Conservation (phyloP, 2,113 vertebrate genomes). For the Turnix velox region DNA sequence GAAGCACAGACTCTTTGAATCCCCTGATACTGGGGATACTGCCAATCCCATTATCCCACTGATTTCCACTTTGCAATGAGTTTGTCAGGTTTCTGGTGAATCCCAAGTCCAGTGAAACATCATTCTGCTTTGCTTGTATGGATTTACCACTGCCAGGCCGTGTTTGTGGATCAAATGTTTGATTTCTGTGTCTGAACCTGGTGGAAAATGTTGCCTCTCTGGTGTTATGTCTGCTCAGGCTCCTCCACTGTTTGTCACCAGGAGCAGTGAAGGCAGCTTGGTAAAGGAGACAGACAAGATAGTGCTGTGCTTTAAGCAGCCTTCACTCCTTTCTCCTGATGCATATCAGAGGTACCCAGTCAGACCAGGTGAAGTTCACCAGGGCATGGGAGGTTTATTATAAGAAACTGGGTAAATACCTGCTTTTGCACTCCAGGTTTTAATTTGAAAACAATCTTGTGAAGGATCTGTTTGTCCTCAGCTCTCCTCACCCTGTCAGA, state of each 20-base stretch:
- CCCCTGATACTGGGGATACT: fast-evolving
- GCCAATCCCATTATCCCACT: too few species aligned
- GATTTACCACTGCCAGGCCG: not conserved
- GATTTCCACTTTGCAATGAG: not conserved
- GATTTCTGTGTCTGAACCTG: not conserved
- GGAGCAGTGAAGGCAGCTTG: not conserved
- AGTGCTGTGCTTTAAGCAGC: not conserved
- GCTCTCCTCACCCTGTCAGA: not conserved
- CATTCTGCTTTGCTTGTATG: not conserved
- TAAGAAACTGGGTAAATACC: conserved; percentile 66
- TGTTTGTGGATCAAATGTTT: not conserved
- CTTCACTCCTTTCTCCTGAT: not conserved
- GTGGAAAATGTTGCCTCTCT: not conserved
- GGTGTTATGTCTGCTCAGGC: fast-evolving
- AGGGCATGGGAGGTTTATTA: conserved; percentile 66
- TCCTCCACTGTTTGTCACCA: not conserved
- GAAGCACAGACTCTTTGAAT: not conserved
- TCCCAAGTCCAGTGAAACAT: not conserved
- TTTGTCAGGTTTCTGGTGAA: not conserved
- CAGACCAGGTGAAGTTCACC: conserved; percentile 74
- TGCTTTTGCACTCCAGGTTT: not conserved
- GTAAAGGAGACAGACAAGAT: not conserved
- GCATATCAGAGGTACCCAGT: conserved; percentile 77
- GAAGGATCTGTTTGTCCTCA: not conserved
- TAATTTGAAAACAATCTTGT: not conserved